A percentile compares a stretch with the other conserved stretches of the same genome.
Evolutionary conservation across 2,113 vertebrate species (phyloP).

Genomic region (Bettongia penicillata): DNA sequence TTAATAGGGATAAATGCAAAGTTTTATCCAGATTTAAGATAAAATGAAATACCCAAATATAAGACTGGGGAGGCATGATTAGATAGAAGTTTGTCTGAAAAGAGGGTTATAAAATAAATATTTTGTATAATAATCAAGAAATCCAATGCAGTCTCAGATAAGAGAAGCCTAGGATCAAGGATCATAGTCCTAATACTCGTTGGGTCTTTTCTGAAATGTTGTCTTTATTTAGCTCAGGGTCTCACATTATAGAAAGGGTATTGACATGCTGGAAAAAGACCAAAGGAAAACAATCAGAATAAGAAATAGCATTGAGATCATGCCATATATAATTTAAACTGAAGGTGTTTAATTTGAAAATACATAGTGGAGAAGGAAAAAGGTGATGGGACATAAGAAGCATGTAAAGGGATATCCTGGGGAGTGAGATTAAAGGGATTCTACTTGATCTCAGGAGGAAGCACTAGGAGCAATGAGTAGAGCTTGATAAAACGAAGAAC

Average conservation of each 20-base stretch:
- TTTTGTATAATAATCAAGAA: not conserved
- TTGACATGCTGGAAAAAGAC: not conserved
- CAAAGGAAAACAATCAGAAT: not conserved
- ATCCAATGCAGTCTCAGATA: not conserved
- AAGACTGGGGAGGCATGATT: not conserved
- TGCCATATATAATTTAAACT: not conserved
- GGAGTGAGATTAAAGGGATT: not conserved
- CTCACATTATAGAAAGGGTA: not conserved
- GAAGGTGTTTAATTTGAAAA: not conserved
- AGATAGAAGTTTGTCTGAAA: not conserved
- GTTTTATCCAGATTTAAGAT: not conserved
- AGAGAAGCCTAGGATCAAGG: not conserved
- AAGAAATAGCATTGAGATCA: not conserved
- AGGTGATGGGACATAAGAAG: not conserved
- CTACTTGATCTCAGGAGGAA: not conserved
- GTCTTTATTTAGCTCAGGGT: not conserved
- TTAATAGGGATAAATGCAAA: not conserved
- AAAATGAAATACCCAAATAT: not conserved
- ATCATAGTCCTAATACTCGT: not conserved
- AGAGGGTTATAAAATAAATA: not conserved
- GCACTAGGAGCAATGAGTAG: not conserved
- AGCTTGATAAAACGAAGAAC: not conserved
- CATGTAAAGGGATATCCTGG: not conserved
- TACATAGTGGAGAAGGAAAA: not conserved
- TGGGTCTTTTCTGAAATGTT: not conserved